A percentile compares a stretch with the other conserved stretches of the same genome.
Conservation (phyloP, 2,113 vertebrate species). For the Onychostruthus taczanowskii region DNA sequence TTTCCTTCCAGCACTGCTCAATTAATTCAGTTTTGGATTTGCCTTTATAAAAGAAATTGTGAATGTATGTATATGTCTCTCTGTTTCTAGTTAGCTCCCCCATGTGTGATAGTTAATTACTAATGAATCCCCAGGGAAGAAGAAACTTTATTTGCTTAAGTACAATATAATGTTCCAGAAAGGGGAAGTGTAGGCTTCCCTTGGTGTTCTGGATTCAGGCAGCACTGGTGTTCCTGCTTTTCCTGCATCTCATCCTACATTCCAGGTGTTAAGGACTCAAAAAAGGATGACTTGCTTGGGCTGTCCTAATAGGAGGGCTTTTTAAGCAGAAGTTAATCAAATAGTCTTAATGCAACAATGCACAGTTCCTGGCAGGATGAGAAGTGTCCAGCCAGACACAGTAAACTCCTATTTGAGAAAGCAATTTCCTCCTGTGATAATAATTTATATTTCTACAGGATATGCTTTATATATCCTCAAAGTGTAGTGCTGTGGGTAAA, state of each 20-base stretch:
- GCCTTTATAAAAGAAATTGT: not conserved
- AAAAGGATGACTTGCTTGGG: not conserved
- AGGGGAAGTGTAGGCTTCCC: not conserved
- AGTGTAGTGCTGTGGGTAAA: not conserved
- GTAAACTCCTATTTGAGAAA: not conserved
- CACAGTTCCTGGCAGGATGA: not conserved
- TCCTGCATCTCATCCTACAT: not conserved
- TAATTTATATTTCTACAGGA: not conserved
- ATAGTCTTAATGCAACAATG: not conserved
- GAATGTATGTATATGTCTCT: not conserved
- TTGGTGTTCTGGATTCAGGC: not conserved
- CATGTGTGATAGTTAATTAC: constrained; percentile 29
- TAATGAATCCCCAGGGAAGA: constrained; percentile 17
- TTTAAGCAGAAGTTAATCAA: not conserved
- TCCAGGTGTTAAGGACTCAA: not conserved
- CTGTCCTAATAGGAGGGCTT: not conserved
- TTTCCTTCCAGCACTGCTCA: not conserved
- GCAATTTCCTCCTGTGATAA: not conserved
- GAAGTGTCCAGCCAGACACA: not conserved
- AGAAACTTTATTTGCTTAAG: constrained; percentile 48
- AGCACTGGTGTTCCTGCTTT: not conserved
- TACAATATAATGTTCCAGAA: not conserved
- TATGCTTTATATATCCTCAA: not conserved
- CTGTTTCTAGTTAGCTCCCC: constrained; percentile 5
- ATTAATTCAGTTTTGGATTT: constrained; percentile 11